These are phyloP conservation scores for Argynnis bischoffii DNA, from an alignment of 2,888 invertebrate species.

Conservation along the genomic window DNA sequence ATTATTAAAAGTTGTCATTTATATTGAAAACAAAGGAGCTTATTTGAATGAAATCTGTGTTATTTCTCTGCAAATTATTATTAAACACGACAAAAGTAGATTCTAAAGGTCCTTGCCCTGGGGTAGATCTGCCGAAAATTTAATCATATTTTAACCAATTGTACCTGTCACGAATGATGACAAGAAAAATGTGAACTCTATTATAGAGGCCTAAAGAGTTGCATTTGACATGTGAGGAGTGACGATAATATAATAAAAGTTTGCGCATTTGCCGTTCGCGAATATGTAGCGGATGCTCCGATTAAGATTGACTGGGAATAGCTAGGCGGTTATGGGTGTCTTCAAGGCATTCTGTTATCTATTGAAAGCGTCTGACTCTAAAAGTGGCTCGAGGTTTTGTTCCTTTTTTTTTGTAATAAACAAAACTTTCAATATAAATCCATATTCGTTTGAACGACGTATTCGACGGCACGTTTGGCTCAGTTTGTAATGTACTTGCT, in stretches of 20 bases:
- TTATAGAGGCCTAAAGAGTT: conserved; percentile 14
- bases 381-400: background rate
- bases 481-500: too few species aligned
- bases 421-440: background rate
- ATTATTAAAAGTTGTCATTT: too few species aligned
- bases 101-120: conserved; percentile 26
- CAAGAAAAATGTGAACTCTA: conserved; percentile 7
- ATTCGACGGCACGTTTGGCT: too few species aligned
- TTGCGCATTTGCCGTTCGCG: conserved; percentile 36
- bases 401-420: background rate
- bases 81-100: background rate
- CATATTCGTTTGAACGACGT: background rate
- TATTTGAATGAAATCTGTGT: too few species aligned
- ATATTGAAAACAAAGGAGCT: too few species aligned
- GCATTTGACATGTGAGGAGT: conserved; percentile 7
- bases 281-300: conserved; percentile 36
- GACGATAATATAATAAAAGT: conserved; percentile 28
- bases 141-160: conserved; percentile 13
- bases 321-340: conserved; percentile 10
- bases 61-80: too few species aligned
- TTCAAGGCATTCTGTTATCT: background rate
- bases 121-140: conserved; percentile 27
- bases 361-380: background rate
- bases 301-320: conserved; percentile 36
- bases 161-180: background rate